phyloP scores from a whole-genome alignment of 2,888 invertebrate species.

The Trichacis sp. region DNA sequence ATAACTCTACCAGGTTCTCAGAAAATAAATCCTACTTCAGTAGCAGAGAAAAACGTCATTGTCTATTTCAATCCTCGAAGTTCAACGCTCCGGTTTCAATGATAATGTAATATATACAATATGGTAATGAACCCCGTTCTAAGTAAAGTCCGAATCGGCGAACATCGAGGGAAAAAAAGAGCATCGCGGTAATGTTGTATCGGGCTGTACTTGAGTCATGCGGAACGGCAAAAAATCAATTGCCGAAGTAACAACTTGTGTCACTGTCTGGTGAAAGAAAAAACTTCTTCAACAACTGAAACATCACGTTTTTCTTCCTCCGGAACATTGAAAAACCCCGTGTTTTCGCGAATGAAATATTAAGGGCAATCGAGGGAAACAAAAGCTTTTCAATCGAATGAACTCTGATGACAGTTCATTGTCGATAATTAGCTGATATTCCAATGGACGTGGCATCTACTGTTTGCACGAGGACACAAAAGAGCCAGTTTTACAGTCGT shows the following conservation, averaged over 20 bases:
- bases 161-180: conserved; percentile 1
- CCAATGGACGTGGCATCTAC: background rate
- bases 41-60: background rate
- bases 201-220: conserved; percentile 24
- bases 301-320: background rate
- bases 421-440: background rate
- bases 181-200: conserved; percentile 10
- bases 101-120: conserved; percentile 1
- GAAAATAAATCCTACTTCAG: too few species aligned
- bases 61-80: background rate
- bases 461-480: background rate
- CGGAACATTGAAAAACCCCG: background rate
- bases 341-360: background rate
- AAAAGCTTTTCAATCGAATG: background rate
- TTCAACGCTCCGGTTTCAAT: background rate
- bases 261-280: background rate
- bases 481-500: background rate
- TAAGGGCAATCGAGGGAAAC: background rate
- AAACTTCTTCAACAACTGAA: background rate
- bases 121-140: background rate
- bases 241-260: conserved; percentile 32
- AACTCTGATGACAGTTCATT: background rate
- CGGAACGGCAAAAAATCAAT: conserved; percentile 35
- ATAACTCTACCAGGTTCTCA: too few species aligned
- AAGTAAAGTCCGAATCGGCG: background rate